Base-by-base conservation (phyloP, 2,888 invertebrate species). In the Campaea margaritaria region DNA sequence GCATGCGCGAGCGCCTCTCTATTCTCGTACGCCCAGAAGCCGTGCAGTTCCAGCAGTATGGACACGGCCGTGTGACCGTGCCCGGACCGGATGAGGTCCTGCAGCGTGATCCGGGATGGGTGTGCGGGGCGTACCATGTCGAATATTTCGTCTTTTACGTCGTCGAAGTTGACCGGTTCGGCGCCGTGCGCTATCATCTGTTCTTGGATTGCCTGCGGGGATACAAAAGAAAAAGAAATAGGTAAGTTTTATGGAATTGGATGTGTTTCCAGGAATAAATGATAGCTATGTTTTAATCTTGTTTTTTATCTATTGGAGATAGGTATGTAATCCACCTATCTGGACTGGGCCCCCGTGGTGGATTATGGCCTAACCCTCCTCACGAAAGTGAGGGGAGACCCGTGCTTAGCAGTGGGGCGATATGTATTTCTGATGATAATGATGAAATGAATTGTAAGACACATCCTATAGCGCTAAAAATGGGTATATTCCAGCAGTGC, bases 1-100 rank as follows among this genome's bases (percentile, higher is more conserved):
- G 95, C 95, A 1, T 95, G 94, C 0, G 95, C 95, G 70, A 96
- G 91, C 0, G 95, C 94, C 91, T 99, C 99, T 69, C 99, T 93
- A 85, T 98, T 98, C 93, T 99, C 99, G 81, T 99, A 98, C 0
- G 97, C 97, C 97, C 97, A 98, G 93, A 99, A 99, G 49, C 98
- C 98, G 86, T 99, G 97, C 75, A 98, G 95, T 89, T 99, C 99
- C 69, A 98, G 96, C 58, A 99, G 93, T 82, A 99, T 98, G 76
- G 97, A 98, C 39, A 98, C 95, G 61, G 99, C 97, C 0, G 97
- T 98, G 76, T 98, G 98, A 0, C 98, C 99, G 86, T 98, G 98
- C 0, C 98, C 98, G 87, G 98, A 97, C 73, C 76, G 93, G 47
- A 97, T 93, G 53, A 99, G 93, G 91, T 99, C 99, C 72, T 76